These are phyloP conservation scores for Melinopterus prodromus DNA, from an alignment of 2,888 invertebrate species.

Conservation along the genomic window DNA sequence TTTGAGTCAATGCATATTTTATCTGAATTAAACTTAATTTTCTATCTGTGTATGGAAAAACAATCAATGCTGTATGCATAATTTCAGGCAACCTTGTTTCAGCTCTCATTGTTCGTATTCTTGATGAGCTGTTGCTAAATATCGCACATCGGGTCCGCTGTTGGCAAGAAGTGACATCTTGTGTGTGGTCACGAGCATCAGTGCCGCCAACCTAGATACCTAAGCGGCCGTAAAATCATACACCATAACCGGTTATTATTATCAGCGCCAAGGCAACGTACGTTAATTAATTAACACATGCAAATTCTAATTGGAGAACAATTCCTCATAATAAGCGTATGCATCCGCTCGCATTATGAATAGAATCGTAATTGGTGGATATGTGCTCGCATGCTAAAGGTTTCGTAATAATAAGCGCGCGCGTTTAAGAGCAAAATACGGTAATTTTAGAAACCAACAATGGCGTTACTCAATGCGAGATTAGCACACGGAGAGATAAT, in stretches of 20 bases:
- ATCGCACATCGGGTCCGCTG: too few species aligned
- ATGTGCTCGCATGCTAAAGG: not conserved
- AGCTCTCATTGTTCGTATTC: too few species aligned
- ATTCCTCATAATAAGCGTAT: slow-evolving; percentile 4
- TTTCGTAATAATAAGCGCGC: not conserved
- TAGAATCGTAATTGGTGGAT: not conserved
- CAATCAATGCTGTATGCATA: too few species aligned
- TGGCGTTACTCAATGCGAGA: not conserved
- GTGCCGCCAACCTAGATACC: slow-evolving; percentile 11
- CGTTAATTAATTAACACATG: slow-evolving; percentile 20
- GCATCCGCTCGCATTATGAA: slow-evolving; percentile 4
- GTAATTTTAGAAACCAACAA: not conserved
- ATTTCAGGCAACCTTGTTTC: too few species aligned
- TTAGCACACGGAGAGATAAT: not conserved
- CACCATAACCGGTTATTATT: slow-evolving; percentile 14
- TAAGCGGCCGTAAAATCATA: slow-evolving; percentile 13
- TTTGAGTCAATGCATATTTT: too few species aligned
- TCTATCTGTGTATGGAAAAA: too few species aligned
- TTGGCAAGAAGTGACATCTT: too few species aligned
- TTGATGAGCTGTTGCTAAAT: too few species aligned
- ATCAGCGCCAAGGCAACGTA: slow-evolving; percentile 12
- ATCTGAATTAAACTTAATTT: too few species aligned
- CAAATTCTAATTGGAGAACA: slow-evolving; percentile 13
- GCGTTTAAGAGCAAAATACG: not conserved
- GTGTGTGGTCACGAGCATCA: not conserved